A percentile compares a stretch with the other conserved stretches of the same genome.
Conservation (phyloP, 2,113 vertebrate genomes). For the Spermophilus dauricus region DNA sequence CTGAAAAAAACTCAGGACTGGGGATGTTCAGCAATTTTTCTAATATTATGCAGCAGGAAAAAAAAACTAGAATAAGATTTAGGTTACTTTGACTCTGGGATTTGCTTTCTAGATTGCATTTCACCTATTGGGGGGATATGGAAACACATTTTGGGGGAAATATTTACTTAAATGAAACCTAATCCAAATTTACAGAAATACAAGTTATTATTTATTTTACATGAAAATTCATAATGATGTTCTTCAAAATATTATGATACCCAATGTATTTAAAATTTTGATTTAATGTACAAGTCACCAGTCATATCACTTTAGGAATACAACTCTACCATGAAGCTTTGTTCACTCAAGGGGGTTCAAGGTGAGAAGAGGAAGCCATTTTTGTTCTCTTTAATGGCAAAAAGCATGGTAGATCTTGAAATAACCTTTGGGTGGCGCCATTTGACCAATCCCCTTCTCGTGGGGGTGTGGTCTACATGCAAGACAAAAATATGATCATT, state of each 20-base stretch:
- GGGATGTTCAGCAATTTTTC: background rate
- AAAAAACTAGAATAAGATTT: background rate
- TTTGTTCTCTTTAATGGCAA: slow-evolving; percentile 7
- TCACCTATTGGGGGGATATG: background rate
- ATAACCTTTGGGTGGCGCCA: slow-evolving; percentile 56
- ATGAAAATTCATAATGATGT: slow-evolving; percentile 46
- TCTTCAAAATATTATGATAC: slow-evolving; percentile 12
- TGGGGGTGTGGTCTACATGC: slow-evolving; percentile 17
- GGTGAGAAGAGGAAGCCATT: background rate
- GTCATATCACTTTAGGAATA: background rate
- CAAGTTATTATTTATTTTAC: background rate
- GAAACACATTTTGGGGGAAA: background rate
- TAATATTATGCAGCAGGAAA: background rate
- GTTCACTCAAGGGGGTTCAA: background rate
- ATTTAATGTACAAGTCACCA: background rate
- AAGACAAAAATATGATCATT: slow-evolving; percentile 55
- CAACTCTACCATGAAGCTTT: background rate
- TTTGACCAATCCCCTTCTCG: slow-evolving; percentile 30
- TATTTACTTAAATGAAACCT: background rate
- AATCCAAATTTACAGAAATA: slow-evolving; percentile 35
- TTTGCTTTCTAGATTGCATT: slow-evolving; percentile 17
- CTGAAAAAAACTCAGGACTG: background rate
- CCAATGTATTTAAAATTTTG: background rate
- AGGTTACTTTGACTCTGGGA: background rate
- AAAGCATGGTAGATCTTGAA: background rate